phyloP scores from a whole-genome alignment of 2,797 vertebrate genomes.

The Hypotaenidia philippensis region DNA sequence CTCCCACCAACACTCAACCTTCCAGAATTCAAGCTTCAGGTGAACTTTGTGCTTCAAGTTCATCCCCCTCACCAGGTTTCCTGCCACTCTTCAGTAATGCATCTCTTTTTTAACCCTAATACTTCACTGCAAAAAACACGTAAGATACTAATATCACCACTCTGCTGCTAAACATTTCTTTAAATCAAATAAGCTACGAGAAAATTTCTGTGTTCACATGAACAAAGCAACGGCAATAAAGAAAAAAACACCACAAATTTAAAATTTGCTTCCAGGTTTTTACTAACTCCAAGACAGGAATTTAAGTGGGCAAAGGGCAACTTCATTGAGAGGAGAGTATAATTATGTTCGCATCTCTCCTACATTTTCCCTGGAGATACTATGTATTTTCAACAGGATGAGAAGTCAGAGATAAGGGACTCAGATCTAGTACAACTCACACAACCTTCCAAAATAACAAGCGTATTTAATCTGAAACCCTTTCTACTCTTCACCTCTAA shows the following conservation, averaged over 20 bases:
- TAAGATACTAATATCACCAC: not conserved
- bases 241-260: not conserved
- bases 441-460: not conserved
- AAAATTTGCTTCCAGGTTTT: not conserved
- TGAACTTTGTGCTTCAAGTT: not conserved
- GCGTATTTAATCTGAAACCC: not conserved
- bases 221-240: not conserved
- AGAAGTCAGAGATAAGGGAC: not conserved
- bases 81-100: not conserved
- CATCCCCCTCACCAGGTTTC: not conserved
- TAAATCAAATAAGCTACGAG: not conserved
- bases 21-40: not conserved
- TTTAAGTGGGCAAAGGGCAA: not conserved
- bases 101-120: not conserved
- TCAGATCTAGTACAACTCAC: not conserved
- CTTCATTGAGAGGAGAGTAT: not conserved
- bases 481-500: not conserved
- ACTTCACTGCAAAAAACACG: not conserved
- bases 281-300: not conserved
- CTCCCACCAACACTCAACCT: not conserved
- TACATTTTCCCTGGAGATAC: not conserved
- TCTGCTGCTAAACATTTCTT: not conserved
- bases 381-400: not conserved
- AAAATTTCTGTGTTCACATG: not conserved
- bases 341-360: not conserved